Conservation (phyloP, 1,140 invertebrate genomes). For the Littorina saxatilis region DNA sequence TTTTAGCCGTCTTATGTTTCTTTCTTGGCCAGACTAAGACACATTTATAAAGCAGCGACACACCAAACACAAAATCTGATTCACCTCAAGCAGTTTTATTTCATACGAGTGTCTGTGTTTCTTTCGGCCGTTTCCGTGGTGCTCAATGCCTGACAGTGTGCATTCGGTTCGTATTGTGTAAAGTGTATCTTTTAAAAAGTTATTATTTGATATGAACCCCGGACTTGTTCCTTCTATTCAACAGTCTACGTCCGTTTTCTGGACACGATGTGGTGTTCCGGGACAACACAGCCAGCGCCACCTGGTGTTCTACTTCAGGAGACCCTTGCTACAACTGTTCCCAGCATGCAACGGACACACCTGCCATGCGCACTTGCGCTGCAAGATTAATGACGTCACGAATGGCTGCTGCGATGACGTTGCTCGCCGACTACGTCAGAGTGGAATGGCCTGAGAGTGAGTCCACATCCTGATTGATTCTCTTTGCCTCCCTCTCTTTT, state of each 20-base stretch:
- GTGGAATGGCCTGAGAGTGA: constrained; percentile 46
- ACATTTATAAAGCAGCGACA: too few species aligned
- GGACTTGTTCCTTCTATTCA: not conserved
- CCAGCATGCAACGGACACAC: not conserved
- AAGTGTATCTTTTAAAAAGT: too few species aligned
- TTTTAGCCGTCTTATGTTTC: too few species aligned
- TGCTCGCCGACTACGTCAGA: constrained; percentile 35
- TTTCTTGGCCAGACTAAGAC: too few species aligned
- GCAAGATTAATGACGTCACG: constrained; percentile 42
- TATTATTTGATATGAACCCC: too few species aligned
- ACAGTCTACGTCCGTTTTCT: not conserved
- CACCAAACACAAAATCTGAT: too few species aligned
- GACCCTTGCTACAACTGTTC: constrained; percentile 21
- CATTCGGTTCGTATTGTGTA: too few species aligned
- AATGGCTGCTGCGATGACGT: constrained; percentile 33
- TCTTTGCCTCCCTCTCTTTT: not conserved
- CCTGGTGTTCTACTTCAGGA: constrained; percentile 20
- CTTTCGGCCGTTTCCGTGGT: too few species aligned
- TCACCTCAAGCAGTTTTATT: too few species aligned
- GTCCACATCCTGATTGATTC: not conserved
- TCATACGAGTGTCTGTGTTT: too few species aligned
- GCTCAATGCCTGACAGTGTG: too few species aligned
- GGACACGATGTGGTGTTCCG: not conserved
- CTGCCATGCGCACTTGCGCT: constrained; percentile 34
- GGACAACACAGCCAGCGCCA: not conserved